Evolutionary conservation across 2,888 invertebrate species (phyloP).

Genomic region (Tortrix viridana): DNA sequence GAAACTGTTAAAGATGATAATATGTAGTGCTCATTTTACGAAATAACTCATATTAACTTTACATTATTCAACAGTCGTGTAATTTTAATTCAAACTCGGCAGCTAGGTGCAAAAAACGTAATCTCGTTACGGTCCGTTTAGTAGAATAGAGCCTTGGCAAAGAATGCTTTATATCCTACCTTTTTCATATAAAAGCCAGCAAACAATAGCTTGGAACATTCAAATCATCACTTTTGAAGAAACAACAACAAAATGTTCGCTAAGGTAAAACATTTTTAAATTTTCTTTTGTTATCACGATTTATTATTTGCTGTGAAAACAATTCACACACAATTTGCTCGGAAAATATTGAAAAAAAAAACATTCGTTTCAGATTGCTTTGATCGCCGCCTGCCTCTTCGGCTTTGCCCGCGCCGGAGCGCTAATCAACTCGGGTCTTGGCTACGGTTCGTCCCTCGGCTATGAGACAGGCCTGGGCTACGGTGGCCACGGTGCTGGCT

Average conservation of each 20-base stretch:
- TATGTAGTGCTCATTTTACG: slow-evolving; percentile 23
- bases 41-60: slow-evolving; percentile 29
- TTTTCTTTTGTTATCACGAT: slow-evolving; percentile 34
- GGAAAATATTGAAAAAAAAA: slow-evolving; percentile 8
- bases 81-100: slow-evolving; percentile 28
- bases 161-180: slow-evolving; percentile 57
- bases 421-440: slow-evolving; percentile 42
- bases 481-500: slow-evolving; percentile 30
- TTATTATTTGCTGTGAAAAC: slow-evolving; percentile 30
- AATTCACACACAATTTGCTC: slow-evolving; percentile 17
- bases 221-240: slow-evolving; percentile 59
- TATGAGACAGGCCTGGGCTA: slow-evolving; percentile 6
- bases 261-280: slow-evolving; percentile 56
- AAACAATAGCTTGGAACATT: slow-evolving; percentile 61
- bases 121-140: slow-evolving; percentile 67
- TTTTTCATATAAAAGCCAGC: slow-evolving; percentile 64
- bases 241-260: slow-evolving; percentile 62
- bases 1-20: slow-evolving; percentile 23
- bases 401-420: slow-evolving; percentile 57
- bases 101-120: slow-evolving; percentile 49
- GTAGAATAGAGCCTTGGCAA: slow-evolving; percentile 63
- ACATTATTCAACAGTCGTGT: slow-evolving; percentile 29
- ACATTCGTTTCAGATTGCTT: slow-evolving; percentile 49
- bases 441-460: slow-evolving; percentile 19
- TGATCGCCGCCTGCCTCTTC: slow-evolving; percentile 56